Evolutionary conservation across 2,797 vertebrate species (phyloP), one percentile per base, ranked within the genome.

Genomic region (Acropternis orthonyx): DNA sequence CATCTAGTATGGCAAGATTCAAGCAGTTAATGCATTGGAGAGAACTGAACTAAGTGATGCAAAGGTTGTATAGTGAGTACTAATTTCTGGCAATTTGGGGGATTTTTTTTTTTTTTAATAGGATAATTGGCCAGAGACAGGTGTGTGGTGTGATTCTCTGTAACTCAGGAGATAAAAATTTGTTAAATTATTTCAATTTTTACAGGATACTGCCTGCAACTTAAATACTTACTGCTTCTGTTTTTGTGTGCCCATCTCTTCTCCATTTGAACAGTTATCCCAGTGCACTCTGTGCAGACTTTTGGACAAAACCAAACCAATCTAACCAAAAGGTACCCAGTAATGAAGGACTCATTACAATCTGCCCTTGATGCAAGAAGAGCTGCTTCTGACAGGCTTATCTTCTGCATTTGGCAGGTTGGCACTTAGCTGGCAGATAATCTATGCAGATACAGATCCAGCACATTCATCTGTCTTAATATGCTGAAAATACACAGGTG

Each of bases 341-440:
- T 68, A 11, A 11, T 52, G 69, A 88, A 73, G 34, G 48, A 66
- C 52, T 66, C 15, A 20, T 77, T 89, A 65, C 43, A 86, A 58
- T 75, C 65, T 80, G 1, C 37, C 71, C 51, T n/a, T 82, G 79
- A 12, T 84, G 51, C n/a, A 49, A 34, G 48, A 37, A 68, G 79
- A 92, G 66, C 82, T 92, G 51, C 44, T 51, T 78, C 51, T 83
- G 92, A 75, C 85, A 91, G 69, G 68, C 76, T 91, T 78, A 41
- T 75, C 54, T 92, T 62, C 37, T 55, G n/a, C 43, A 22, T 55
- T 63, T 89, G 85, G 28, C 52, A 74, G 55, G 73, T 56, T 89
- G 91, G 71, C 79, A 86, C 74, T 88, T 92, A 69, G 36, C 2
- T 86, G 85, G 76, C 85, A 96, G 87, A 78, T 94, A 92, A 93